Evolutionary conservation across 2,797 vertebrate species (phyloP), one percentile per base, ranked within the genome.

Genomic region (Okamejei kenojei): DNA sequence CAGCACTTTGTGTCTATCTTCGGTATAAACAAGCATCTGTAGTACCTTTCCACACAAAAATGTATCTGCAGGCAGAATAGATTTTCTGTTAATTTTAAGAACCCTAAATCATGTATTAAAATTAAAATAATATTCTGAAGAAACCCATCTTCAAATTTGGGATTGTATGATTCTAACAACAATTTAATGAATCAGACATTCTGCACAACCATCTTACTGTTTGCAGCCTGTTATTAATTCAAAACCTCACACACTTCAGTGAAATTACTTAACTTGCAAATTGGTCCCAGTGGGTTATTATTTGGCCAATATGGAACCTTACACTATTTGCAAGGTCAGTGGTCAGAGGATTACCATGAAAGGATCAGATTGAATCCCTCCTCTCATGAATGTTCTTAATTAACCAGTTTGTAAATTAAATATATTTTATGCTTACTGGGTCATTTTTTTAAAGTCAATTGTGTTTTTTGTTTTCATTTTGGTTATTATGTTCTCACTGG

Each of bases 251-350:
- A 91, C 38, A 17, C 90, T 54, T 74, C 90, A 91, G 38, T 54
- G 54, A 91, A 54, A 91, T 91, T 45, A 74, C 65, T 45, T 91
- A 38, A 13, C 68, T 74, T 91, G 68, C 21, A 91, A 74, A 91
- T 91, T 74, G 32, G 68, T 74, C 84, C 84, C 84, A 88, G 15
- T 88, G 61, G 61, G 61, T 91, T 15, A 73, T 91, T 10, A 74
- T 74, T 74, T 74, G 90, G 29, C 71, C 10, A 91, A 23, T 91
- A 74, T 29, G 29, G 1, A 45, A 35, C 26, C 38, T 38, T 74
- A 73, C 38, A 26, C 5, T 29, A 54, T 74, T 74, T n/a, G 17
- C 38, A 74, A 91, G 23, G 54, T 91, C 90, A 91, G 71, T 74
- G 23, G 68, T 54, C 35, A 11, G 10, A 91, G 74, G 90, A 91